phyloP scores from a whole-genome alignment of 2,797 vertebrate species.

The Hyperoplus lanceolatus region DNA sequence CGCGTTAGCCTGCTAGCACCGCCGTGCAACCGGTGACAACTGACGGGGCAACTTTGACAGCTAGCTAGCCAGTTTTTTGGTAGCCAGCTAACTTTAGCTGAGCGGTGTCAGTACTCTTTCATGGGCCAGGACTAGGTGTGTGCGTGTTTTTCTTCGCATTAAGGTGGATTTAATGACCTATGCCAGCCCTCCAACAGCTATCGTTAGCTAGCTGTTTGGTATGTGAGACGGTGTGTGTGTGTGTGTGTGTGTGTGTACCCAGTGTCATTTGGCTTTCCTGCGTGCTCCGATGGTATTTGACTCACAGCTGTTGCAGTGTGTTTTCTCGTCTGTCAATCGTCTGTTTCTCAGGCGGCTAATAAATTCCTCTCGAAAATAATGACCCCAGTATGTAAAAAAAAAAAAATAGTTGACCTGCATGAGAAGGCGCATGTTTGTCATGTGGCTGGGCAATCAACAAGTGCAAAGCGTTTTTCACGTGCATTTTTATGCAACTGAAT shows the following conservation, averaged over 20 bases:
- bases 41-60: constrained; percentile 86
- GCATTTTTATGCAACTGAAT: constrained; percentile 37
- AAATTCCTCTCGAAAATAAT: constrained; percentile 56
- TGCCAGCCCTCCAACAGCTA: constrained; percentile 63
- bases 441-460: constrained; percentile 78
- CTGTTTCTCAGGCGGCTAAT: constrained; percentile 60
- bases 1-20: constrained; percentile 79
- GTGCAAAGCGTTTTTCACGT: constrained; percentile 72
- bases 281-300: constrained; percentile 73
- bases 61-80: constrained; percentile 77
- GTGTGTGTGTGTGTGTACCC: constrained; percentile 46
- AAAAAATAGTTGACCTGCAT: constrained; percentile 1
- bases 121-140: constrained; percentile 46
- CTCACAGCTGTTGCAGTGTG: constrained; percentile 84
- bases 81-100: constrained; percentile 77
- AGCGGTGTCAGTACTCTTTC: constrained; percentile 50
- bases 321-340: constrained; percentile 79
- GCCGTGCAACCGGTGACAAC: constrained; percentile 82
- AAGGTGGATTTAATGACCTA: constrained; percentile 54
- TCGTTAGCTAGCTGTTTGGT: constrained; percentile 79
- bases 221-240: constrained; percentile 73
- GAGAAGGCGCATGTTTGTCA: constrained; percentile 42
- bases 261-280: constrained; percentile 73
- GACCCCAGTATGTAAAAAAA: constrained; percentile 11
- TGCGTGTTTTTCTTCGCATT: constrained; percentile 37